phyloP scores from a whole-genome alignment of 2,888 invertebrate species.

The Malthinus flaveolus region DNA sequence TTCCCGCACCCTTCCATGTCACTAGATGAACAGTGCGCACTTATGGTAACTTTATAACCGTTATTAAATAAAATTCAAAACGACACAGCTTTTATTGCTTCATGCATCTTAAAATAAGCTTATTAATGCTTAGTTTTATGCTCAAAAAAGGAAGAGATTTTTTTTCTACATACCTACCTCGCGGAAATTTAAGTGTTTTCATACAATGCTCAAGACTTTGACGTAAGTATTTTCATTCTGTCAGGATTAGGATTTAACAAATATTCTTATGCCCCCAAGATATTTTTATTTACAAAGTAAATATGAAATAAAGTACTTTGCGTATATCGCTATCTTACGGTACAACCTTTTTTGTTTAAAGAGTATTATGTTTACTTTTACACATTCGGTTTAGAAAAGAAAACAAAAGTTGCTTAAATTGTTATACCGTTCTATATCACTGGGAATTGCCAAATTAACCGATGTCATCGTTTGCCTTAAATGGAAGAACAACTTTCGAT shows the following conservation, averaged over 20 bases:
- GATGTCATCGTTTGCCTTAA: constrained; percentile 1
- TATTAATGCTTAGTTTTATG: constrained; percentile 26
- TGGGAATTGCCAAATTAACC: no score
- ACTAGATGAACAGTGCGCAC: constrained; percentile 55
- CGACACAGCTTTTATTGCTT: constrained; percentile 29
- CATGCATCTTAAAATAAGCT: constrained; percentile 21
- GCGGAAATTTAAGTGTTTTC: background rate
- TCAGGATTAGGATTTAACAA: no score
- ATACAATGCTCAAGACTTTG: constrained; percentile 11
- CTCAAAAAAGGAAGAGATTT: background rate
- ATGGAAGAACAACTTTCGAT: constrained; percentile 22
- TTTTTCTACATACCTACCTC: background rate
- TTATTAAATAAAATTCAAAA: constrained; percentile 29
- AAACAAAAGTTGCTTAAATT: no score
- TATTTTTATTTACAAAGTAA: no score
- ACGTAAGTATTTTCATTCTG: no score
- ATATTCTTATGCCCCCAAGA: no score
- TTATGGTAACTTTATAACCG: constrained; percentile 51
- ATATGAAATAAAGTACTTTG: no score
- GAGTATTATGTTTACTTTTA: no score
- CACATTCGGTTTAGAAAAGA: no score
- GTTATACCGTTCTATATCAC: no score
- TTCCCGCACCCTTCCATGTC: constrained; percentile 54
- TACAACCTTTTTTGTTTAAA: no score
- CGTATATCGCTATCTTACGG: no score